Evolutionary conservation across 1,140 invertebrate genomes (phyloP).

Genomic region (Saxidomus purpurata): DNA sequence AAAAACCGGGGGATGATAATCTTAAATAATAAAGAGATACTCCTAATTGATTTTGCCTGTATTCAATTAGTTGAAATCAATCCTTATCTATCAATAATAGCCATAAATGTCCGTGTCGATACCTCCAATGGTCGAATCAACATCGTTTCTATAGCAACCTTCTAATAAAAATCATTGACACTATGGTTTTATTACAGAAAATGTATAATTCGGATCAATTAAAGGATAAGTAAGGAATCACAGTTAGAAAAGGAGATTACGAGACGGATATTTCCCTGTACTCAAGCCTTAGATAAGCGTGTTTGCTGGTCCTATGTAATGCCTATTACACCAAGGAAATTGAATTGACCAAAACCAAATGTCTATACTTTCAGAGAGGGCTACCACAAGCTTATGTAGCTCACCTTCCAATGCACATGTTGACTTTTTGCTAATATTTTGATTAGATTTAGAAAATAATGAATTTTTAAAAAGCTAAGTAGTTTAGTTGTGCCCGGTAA

Average conservation of each 20-base stretch:
- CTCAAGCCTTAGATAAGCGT: background rate
- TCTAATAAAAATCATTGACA: background rate
- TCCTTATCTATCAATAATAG: conserved; percentile 5
- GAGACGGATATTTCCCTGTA: background rate
- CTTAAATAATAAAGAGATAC: background rate
- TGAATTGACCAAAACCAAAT: too few relatives aligned
- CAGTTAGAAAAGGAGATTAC: background rate
- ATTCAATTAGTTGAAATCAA: conserved; percentile 29
- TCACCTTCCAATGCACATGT: too few relatives aligned
- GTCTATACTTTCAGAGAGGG: too few relatives aligned
- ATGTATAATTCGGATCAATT: conserved; percentile 29
- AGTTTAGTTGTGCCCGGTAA: too few relatives aligned
- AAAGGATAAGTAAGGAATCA: background rate
- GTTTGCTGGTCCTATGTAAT: too few relatives aligned
- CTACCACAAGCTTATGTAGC: too few relatives aligned
- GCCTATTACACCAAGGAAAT: too few relatives aligned
- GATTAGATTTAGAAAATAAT: too few relatives aligned
- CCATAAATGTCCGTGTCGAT: background rate
- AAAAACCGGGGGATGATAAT: too few relatives aligned
- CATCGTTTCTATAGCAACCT: conserved; percentile 1
- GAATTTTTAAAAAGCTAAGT: too few relatives aligned
- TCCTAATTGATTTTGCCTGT: conserved; percentile 8
- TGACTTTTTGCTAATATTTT: too few relatives aligned
- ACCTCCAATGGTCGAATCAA: background rate
- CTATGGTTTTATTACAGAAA: conserved; percentile 3